Base-by-base conservation (phyloP, 2,797 vertebrate species). In the Telmatherina bonti region DNA sequence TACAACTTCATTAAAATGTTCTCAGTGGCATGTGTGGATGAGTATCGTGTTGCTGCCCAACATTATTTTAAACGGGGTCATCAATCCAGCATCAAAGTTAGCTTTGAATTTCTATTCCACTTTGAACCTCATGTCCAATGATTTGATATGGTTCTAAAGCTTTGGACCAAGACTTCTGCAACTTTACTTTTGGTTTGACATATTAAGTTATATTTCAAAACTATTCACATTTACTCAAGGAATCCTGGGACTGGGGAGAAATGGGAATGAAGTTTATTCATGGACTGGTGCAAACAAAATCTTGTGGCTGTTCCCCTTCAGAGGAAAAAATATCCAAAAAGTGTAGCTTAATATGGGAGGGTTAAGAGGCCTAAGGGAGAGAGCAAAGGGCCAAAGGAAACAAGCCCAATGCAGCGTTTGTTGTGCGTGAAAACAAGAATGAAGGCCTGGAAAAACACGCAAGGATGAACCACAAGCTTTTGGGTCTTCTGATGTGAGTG, bases 391-490 rank as follows among this genome's bases (percentile, higher is more conserved):
- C 94, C 94, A 94, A 95, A 89, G 85, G 90, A 92, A 95, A 94
- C 93, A 94, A 82, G 88, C 74, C 86, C 84, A 91, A 91, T 91
- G 84, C 92, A 86, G 90, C 70, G 88, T 90, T 93, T 94, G 93
- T 93, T 94, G 93, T 94, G 88, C 93, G 85, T 93, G 66, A 94
- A 94, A 93, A 94, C 91, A 94, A 89, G 87, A 89, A 73, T 88
- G 76, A 87, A 90, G 85, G 89, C 90, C 91, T 93, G 91, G 85
- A 92, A 93, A 92, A 94, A 94, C 90, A 94, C 82, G 72, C 82
- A 60, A 81, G 81, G 75, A 75, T 81, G 79, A 88, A 80, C 88
- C 79, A 86, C 83, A 82, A 78, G 88, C 88, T 86, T 85, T 79
- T 80, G 89, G 78, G 72, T 86, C 90, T 89, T 81, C 81, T 79